Base-by-base conservation (phyloP, 2,888 invertebrate species). In the Blastobasis lacticolella region DNA sequence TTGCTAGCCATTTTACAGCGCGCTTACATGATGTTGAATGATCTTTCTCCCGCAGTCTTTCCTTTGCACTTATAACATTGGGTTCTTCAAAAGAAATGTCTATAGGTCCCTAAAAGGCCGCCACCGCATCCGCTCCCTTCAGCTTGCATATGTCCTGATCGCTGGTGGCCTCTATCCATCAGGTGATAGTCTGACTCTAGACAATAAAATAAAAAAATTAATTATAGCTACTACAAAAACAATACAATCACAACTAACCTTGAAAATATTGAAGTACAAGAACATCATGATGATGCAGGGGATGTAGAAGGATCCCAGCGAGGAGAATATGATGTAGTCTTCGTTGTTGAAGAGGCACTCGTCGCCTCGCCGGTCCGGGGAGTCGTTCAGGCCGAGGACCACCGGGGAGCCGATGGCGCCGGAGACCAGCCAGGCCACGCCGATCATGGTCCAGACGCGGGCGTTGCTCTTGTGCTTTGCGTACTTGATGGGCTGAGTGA, bases 211-310 rank as follows among this genome's bases (percentile, higher is more conserved):
- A 23, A n/a, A n/a, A n/a, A n/a, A n/a, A n/a, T n/a, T n/a, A n/a
- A n/a, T n/a, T 23, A 23, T 23, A 23, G 23, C 23, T 23, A 3
- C 23, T 23, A 2, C 1, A 23, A 5, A 45, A 6, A 4, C 23
- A 10, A 45, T 45, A 10, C 10, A 8, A 45, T 5, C 45, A 45
- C 5, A 38, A 77, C 91, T 90, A 64, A 97, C 97, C 92, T 95
- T 95, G 90, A 99, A 99, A 85, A 99, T 99, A 85, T 93, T 95
- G 90, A 95, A 97, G 85, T 99, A 99, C 56, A 99, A 92, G 81
- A 96, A 96, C 82, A 99, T 95, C 97, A 99, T 99, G 68, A 98
- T 96, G 74, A 98, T 93, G 79, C 98, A 96, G 38, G 99, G 99
- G 71, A 99, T 97, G 88, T 98, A 99, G 91, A 99, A 99, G 64